phyloP scores from a whole-genome alignment of 2,113 vertebrate species.

The Elephas maximus region DNA sequence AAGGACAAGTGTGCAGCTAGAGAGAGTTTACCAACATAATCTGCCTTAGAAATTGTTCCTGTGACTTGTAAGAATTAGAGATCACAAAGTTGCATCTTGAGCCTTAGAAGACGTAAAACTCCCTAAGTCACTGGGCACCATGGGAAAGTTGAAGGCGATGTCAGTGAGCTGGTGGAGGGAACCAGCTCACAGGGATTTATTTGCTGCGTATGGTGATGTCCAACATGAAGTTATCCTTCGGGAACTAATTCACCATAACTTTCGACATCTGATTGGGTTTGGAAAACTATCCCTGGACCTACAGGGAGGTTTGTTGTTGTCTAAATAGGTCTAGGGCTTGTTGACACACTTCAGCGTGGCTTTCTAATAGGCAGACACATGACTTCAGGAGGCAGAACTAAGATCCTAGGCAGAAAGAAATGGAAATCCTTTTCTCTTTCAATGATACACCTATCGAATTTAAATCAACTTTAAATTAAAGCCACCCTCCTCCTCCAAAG shows the following conservation, averaged over 20 bases:
- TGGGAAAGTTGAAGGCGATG: background rate
- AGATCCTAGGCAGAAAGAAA: background rate
- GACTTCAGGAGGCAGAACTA: background rate
- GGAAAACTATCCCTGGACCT: background rate
- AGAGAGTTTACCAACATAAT: background rate
- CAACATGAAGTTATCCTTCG: background rate
- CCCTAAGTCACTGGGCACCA: background rate
- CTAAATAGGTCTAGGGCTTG: background rate
- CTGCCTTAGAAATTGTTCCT: constrained; percentile 19
- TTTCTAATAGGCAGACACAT: background rate
- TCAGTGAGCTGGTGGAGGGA: background rate
- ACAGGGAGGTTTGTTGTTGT: background rate
- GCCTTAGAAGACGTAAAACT: background rate
- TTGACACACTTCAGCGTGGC: background rate
- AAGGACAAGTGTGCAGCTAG: background rate
- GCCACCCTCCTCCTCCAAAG: background rate
- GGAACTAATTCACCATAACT: background rate
- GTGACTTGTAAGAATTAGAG: background rate
- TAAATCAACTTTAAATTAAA: constrained; percentile 51
- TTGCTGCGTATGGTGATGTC: background rate
- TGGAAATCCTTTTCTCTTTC: constrained; percentile 6
- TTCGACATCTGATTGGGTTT: background rate
- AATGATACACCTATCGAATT: background rate
- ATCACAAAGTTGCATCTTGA: constrained; percentile 11
- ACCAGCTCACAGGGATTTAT: background rate